Conservation (phyloP, 2,797 vertebrate genomes). For the Mareca strepera region DNA sequence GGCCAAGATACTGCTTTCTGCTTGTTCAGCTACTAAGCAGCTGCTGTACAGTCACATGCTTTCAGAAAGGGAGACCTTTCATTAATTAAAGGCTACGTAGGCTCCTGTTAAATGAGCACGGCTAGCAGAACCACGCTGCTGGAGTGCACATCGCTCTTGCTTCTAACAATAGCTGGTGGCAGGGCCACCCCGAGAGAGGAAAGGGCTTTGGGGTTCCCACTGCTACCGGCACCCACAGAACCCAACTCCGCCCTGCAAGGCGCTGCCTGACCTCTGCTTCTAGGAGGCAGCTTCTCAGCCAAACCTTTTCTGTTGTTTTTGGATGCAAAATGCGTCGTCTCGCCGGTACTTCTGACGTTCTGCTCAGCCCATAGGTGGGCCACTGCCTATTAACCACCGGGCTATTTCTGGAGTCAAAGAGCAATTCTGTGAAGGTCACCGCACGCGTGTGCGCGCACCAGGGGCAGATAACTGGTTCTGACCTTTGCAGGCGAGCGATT, state of each 20-base stretch:
- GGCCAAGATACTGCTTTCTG: accelerated
- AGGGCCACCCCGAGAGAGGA: not conserved
- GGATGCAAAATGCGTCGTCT: not conserved
- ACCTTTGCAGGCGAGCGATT: not conserved
- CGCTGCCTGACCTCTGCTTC: not conserved
- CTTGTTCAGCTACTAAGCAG: not conserved
- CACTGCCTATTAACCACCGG: not conserved
- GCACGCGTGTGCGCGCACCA: not conserved
- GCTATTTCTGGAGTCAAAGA: constrained; percentile 18
- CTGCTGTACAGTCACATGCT: not conserved
- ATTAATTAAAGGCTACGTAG: not conserved
- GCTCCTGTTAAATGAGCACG: not conserved
- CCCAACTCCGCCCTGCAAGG: accelerated
- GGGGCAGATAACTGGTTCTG: not conserved
- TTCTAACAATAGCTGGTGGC: not conserved
- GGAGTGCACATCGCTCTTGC: not conserved
- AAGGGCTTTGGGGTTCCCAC: not conserved
- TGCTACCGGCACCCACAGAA: not conserved
- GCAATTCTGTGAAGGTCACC: constrained; percentile 3
- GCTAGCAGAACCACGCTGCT: not conserved
- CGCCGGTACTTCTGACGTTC: not conserved
- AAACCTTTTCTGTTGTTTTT: not conserved
- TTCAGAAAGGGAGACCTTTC: not conserved
- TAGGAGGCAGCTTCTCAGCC: not conserved
- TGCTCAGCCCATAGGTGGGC: not conserved